These are phyloP conservation scores for Neodiprion pinetum DNA, from an alignment of 1,140 invertebrate species.

Conservation along the genomic window DNA sequence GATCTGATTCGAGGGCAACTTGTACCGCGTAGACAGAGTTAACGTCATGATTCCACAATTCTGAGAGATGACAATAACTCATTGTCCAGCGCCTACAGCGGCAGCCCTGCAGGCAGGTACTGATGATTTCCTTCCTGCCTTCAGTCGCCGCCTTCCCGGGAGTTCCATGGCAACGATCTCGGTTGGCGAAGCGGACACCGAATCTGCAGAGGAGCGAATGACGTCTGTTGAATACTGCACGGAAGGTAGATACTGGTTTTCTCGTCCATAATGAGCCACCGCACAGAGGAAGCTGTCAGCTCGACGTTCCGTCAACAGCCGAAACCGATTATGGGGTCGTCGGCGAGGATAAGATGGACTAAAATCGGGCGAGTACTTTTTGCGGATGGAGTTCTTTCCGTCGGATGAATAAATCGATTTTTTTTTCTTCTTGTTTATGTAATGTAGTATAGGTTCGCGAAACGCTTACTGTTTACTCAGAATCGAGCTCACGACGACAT, in stretches of 20 bases:
- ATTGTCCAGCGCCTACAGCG: slow-evolving; percentile 47
- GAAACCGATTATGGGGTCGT: neutral
- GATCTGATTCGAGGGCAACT: no score
- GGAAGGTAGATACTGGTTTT: slow-evolving; percentile 27
- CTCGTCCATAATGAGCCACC: slow-evolving; percentile 19
- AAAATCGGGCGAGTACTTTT: slow-evolving; percentile 15
- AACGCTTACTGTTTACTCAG: no score
- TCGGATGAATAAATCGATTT: neutral
- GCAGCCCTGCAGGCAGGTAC: slow-evolving; percentile 42
- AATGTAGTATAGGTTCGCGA: no score
- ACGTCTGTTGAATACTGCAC: slow-evolving; percentile 41
- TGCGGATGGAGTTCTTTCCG: neutral
- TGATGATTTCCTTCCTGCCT: slow-evolving; percentile 51
- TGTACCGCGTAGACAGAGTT: no score
- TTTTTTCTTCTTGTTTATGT: neutral
- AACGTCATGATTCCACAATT: slow-evolving; percentile 2
- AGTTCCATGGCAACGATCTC: neutral
- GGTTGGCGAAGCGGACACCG: slow-evolving; percentile 8
- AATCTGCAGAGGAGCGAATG: slow-evolving; percentile 33
- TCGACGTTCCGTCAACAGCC: slow-evolving; percentile 18
- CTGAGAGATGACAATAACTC: slow-evolving; percentile 47
- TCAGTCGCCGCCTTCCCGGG: slow-evolving; percentile 3
- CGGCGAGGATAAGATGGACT: neutral
- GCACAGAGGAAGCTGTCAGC: neutral
- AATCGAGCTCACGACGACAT: no score